phyloP scores from a whole-genome alignment of 2,797 vertebrate species.

The Brachymystax lenok region DNA sequence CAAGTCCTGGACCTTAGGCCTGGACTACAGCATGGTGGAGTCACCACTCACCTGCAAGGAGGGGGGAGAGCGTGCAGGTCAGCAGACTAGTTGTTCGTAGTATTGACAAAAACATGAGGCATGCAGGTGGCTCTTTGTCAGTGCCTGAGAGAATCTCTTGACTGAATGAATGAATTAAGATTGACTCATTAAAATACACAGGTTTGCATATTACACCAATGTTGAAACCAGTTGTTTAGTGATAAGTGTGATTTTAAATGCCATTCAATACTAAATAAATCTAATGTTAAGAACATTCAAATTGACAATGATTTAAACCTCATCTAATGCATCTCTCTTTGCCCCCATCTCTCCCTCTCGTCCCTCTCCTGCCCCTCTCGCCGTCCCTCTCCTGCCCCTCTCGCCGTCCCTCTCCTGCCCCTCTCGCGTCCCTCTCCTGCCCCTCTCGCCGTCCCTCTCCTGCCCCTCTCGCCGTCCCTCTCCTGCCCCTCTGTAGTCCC shows the following conservation, averaged over 20 bases:
- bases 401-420: neutral
- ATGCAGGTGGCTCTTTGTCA: too few species aligned
- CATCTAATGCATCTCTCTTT: neutral
- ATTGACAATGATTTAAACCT: neutral
- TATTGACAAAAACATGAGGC: too few species aligned
- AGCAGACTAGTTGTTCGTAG: neutral
- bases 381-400: neutral
- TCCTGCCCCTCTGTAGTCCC: too few species aligned
- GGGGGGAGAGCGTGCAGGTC: slow-evolving; percentile 98
- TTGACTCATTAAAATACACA: neutral
- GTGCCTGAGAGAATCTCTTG: too few species aligned
- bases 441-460: neutral
- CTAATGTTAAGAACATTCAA: neutral
- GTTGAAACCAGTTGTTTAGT: too few species aligned
- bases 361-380: neutral
- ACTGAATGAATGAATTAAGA: too few species aligned
- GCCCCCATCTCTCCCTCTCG: neutral
- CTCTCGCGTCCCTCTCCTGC: neutral
- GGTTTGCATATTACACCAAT: neutral
- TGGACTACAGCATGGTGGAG: slow-evolving; percentile 98
- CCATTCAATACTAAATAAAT: neutral
- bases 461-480: neutral
- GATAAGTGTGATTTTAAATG: neutral
- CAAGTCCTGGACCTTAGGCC: slow-evolving; percentile 89
- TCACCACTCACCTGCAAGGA: slow-evolving; percentile 93